Conservation (phyloP, 2,797 vertebrate species). For the Falco novaeseelandiae region DNA sequence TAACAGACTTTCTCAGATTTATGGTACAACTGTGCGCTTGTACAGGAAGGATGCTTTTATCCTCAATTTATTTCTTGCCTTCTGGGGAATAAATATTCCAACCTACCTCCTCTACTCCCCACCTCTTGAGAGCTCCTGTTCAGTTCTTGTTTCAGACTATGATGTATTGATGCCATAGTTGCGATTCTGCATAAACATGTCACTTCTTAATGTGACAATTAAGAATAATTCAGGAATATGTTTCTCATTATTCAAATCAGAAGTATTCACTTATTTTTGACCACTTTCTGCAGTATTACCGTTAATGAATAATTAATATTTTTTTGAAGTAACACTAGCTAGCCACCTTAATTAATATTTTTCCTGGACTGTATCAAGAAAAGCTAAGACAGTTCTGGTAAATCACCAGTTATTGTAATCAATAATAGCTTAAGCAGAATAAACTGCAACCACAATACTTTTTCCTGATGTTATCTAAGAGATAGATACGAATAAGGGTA, state of each 20-base stretch:
- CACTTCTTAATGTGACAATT: not conserved
- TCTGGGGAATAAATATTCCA: not conserved
- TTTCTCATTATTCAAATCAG: not conserved
- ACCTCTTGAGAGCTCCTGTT: not conserved
- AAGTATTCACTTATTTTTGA: not conserved
- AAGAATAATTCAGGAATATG: not conserved
- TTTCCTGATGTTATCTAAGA: not conserved
- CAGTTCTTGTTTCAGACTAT: not conserved
- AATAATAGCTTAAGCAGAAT: not conserved
- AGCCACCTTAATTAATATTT: not conserved
- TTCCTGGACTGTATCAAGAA: not conserved
- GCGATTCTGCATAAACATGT: not conserved
- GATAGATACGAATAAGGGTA: not conserved
- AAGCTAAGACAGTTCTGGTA: not conserved
- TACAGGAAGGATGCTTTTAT: not conserved
- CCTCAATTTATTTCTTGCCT: not conserved
- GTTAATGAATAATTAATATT: not conserved
- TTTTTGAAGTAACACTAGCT: not conserved
- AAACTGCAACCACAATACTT: not conserved
- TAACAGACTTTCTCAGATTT: not conserved
- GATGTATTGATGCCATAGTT: not conserved
- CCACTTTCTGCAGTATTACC: not conserved
- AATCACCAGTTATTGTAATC: not conserved
- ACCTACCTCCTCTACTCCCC: not conserved
- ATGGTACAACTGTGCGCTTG: not conserved